A percentile compares a stretch with the other conserved stretches of the same genome.
Evolutionary conservation across 2,113 vertebrate genomes (phyloP).

Genomic region (Indri indri): DNA sequence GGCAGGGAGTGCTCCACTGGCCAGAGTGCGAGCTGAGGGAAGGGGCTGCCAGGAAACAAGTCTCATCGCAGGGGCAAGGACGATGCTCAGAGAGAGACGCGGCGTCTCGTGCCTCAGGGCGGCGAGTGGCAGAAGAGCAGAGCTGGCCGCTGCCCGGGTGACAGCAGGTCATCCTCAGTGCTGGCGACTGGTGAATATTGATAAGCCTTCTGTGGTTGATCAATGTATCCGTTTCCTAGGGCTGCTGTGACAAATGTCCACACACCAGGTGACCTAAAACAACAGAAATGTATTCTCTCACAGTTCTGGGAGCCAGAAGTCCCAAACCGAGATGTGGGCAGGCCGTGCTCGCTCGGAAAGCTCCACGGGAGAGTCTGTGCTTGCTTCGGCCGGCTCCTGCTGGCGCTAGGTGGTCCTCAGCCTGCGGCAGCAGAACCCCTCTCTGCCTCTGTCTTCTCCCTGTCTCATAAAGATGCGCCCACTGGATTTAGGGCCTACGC

Average conservation of each 20-base stretch:
- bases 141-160: accelerated
- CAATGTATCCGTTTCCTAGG: accelerated
- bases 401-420: no score
- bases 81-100: accelerated
- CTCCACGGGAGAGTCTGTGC: no score
- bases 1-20: neutral
- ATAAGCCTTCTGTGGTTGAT: neutral
- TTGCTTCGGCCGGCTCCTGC: no score
- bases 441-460: accelerated
- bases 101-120: accelerated
- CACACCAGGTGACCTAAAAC: neutral
- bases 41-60: neutral
- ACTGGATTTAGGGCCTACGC: no score
- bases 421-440: no score
- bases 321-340: accelerated
- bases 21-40: neutral
- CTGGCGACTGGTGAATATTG: no score
- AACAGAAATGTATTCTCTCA: neutral
- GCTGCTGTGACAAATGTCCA: neutral
- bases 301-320: neutral
- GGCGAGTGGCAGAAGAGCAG: neutral
- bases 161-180: accelerated
- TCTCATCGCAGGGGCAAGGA: accelerated
- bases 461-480: neutral
- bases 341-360: accelerated